These are phyloP conservation scores for Antheraea pernyi DNA, from an alignment of 1,140 invertebrate genomes.

Conservation along the genomic window DNA sequence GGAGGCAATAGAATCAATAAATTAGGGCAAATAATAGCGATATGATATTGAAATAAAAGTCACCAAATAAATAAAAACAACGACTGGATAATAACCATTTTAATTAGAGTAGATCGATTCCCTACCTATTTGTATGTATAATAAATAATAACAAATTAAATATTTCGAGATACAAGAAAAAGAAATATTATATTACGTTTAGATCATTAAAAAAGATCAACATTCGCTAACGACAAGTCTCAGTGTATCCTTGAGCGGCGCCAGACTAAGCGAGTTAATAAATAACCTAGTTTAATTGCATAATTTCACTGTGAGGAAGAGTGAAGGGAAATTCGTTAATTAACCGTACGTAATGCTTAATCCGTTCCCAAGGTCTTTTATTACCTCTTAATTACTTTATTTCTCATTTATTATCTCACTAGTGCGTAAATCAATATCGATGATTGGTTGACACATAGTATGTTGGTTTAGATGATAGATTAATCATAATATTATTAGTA, in stretches of 20 bases:
- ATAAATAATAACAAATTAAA: neutral
- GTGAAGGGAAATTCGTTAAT: constrained; percentile 18
- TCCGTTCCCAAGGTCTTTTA: constrained; percentile 12
- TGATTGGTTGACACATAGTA: no score
- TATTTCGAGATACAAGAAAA: neutral
- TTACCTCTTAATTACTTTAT: constrained; percentile 9
- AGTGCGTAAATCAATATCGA: no score
- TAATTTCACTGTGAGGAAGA: constrained; percentile 14
- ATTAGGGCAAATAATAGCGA: no score
- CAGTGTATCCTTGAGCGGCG: constrained; percentile 13
- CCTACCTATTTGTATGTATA: no score
- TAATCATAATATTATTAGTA: no score
- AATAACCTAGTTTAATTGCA: constrained; percentile 16
- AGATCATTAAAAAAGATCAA: neutral
- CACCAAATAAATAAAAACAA: no score
- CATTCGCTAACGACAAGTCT: neutral
- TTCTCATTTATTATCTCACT: neutral
- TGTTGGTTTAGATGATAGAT: no score
- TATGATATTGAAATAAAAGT: no score
- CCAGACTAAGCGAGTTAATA: constrained; percentile 13
- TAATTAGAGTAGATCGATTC: no score
- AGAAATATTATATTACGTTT: neutral
- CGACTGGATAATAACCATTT: no score
- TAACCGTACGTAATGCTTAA: constrained; percentile 12
- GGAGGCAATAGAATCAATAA: no score